Base-by-base conservation (phyloP, 2,888 invertebrate genomes). In the Prosopocoilus inquinatus region DNA sequence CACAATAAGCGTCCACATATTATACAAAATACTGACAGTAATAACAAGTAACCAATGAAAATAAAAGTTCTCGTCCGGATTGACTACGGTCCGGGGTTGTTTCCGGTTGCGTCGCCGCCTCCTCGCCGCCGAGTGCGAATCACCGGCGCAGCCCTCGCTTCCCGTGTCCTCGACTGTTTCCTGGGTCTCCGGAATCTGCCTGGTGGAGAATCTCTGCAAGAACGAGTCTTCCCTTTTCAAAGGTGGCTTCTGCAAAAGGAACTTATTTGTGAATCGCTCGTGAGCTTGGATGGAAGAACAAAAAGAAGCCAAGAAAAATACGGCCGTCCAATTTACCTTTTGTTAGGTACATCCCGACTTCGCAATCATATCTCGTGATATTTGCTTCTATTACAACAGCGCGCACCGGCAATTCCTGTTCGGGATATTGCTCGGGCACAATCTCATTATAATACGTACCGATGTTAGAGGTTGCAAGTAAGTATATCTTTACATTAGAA, bases 41-140 rank as follows among this genome's bases (percentile, higher is more conserved):
- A 95, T 84, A 61, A 94, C 78, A 83, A 93, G 89, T 66, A 96
- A 79, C 96, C 96, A 96, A 78, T 94, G 91, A 80, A 95, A 96
- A 82, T 94, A 94, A 79, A 94, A 91, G 78, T 93, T 94, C 71
- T 94, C 94, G 79, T 96, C 95, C 0, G 96, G 96, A 78, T 96
- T 95, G 65, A 96, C 90, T 50, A 96, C 94, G 16, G 88, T 86
- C 50, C 87, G 82, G 1, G 91, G 90, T 58, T 86, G 89, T 61
- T 87, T 84, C 55, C 89, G 84, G 55, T 84, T 83, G 62, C 88
- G 82, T 62, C 89, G 81, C 55, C 89, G 81, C 58, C 88, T 80
- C 53, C 87, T 79, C 8, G 69, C 70, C 9, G 70, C 68, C 38
- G 74, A 68, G 46, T 73, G 72, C 47, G 72, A 69, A 57, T 76